A percentile compares a stretch with the other conserved stretches of the same genome.
Evolutionary conservation across 2,888 invertebrate genomes (phyloP).

Genomic region (Nudaria mundana): DNA sequence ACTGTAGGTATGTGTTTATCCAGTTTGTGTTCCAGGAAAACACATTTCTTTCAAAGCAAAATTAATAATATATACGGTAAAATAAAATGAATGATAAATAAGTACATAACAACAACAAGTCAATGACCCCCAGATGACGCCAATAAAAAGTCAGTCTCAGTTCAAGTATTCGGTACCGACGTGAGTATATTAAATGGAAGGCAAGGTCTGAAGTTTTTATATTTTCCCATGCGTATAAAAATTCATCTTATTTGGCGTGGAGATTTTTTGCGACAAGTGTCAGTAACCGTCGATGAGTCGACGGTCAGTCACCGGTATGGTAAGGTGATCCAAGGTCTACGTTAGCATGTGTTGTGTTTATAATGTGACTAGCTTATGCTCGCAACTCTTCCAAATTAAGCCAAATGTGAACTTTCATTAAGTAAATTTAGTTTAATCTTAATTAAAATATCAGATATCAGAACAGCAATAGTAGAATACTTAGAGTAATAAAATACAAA

Average conservation of each 20-base stretch:
- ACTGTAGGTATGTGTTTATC: too few species aligned
- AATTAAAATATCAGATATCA: too few species aligned
- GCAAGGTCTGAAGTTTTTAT: constrained; percentile 5
- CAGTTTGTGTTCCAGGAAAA: too few species aligned
- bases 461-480: too few species aligned
- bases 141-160: neutral
- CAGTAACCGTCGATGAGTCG: constrained; percentile 57
- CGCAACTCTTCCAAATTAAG: too few species aligned
- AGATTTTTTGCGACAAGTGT: constrained; percentile 52
- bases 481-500: too few species aligned
- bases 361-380: too few species aligned
- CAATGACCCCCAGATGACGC: neutral
- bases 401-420: too few species aligned
- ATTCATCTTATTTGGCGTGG: constrained; percentile 31
- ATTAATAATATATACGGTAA: too few species aligned
- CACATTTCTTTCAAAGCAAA: too few species aligned
- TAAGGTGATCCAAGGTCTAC: constrained; percentile 54
- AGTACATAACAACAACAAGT: neutral
- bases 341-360: constrained; percentile 22
- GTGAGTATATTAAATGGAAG: neutral
- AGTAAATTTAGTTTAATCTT: too few species aligned
- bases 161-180: neutral
- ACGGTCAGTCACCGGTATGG: constrained; percentile 67
- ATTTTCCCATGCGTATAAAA: constrained; percentile 15
- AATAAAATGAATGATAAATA: neutral